Percentiles rank a stretch among this genome's conserved stretches.
Conservation (phyloP, 2,113 vertebrate genomes). For the Taxidea taxus region DNA sequence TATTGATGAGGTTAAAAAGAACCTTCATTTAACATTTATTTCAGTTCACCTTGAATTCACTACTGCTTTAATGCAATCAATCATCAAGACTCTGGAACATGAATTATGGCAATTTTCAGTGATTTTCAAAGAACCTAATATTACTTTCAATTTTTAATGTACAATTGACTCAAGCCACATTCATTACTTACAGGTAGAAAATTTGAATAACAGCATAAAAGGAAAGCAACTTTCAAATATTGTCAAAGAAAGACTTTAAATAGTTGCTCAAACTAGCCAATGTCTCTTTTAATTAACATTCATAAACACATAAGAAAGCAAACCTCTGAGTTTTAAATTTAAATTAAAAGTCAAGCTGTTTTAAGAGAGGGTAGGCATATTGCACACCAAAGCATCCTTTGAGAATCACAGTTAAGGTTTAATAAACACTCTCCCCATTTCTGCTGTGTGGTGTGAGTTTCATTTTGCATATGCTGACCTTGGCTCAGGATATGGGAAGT, state of each 20-base stretch:
- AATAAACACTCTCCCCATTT: slow-evolving; percentile 82
- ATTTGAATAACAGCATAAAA: slow-evolving; percentile 4
- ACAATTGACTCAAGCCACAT: background rate
- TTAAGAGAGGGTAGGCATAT: slow-evolving; percentile 19
- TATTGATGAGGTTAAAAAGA: slow-evolving; percentile 45
- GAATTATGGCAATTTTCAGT: slow-evolving; percentile 49
- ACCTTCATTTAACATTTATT: slow-evolving; percentile 54
- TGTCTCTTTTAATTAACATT: slow-evolving; percentile 62
- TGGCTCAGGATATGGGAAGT: slow-evolving; percentile 63
- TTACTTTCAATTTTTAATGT: slow-evolving; percentile 58
- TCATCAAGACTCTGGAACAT: background rate
- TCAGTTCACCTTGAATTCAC: slow-evolving; percentile 52
- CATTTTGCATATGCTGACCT: slow-evolving; percentile 81
- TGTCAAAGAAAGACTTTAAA: slow-evolving; percentile 35
- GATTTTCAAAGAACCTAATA: slow-evolving; percentile 51
- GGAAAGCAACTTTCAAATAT: background rate
- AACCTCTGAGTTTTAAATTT: slow-evolving; percentile 63
- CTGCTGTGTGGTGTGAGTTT: slow-evolving; percentile 78
- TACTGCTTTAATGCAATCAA: background rate
- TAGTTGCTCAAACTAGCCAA: background rate
- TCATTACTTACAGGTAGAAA: slow-evolving; percentile 42
- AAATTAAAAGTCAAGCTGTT: slow-evolving; percentile 63
- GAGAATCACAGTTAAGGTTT: slow-evolving; percentile 75
- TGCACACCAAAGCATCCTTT: slow-evolving; percentile 53
- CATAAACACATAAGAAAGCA: slow-evolving; percentile 36